Evolutionary conservation across 2,888 invertebrate species (phyloP).

Genomic region (Clostera curtula): DNA sequence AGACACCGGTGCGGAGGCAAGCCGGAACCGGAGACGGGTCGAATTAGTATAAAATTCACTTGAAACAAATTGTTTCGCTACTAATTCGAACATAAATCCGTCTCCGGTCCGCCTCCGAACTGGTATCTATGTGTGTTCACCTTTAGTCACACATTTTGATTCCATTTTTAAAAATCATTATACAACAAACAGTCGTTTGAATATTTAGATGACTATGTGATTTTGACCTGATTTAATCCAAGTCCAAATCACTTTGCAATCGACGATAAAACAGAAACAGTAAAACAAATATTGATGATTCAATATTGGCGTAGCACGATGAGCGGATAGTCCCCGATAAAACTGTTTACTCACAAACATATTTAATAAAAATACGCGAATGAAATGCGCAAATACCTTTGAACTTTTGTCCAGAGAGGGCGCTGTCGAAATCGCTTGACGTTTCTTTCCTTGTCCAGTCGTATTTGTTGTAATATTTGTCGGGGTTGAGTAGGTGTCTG

Average conservation of each 20-base stretch:
- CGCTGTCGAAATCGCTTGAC: conserved; percentile 59
- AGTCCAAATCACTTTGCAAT: conserved; percentile 7
- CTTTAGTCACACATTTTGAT: too few species aligned
- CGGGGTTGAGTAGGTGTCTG: conserved; percentile 83
- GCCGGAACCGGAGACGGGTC: too few species aligned
- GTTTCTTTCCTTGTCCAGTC: conserved; percentile 74
- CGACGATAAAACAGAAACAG: conserved; percentile 15
- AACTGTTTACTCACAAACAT: conserved; percentile 26
- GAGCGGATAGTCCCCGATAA: conserved; percentile 22
- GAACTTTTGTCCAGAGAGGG: conserved; percentile 56
- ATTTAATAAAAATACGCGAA: conserved; percentile 17
- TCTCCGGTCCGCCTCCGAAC: too few species aligned
- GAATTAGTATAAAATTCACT: too few species aligned
- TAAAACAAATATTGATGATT: conserved; percentile 30
- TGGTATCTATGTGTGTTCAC: too few species aligned
- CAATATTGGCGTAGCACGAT: conserved; percentile 32
- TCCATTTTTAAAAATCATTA: too few species aligned
- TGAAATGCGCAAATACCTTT: conserved; percentile 39
- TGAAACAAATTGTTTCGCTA: too few species aligned
- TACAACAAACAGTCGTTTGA: too few species aligned
- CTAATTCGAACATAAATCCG: too few species aligned
- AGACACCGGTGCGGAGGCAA: too few species aligned
- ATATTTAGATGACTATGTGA: too few species aligned
- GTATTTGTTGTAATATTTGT: conserved; percentile 78
- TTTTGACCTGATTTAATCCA: too few species aligned